Base-by-base conservation (phyloP, 2,888 invertebrate genomes). In the Megastigmus dorsalis region DNA sequence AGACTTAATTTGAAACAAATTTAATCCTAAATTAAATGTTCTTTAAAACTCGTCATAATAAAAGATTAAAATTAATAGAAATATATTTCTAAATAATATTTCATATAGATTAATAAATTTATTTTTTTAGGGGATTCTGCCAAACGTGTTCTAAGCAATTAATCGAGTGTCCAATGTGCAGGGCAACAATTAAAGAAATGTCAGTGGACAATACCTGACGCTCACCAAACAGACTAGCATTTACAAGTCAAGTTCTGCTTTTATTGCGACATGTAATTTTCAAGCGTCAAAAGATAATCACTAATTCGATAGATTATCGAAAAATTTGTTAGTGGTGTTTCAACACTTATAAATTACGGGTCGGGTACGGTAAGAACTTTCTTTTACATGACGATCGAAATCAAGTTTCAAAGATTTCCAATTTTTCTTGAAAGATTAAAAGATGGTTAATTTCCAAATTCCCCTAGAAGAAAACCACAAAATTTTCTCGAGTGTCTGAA, bases 111-210 rank as follows among this genome's bases (percentile, higher is more conserved):
- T 33, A 55, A 68, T 70, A 48, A 20, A 18, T n/a, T 41, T 45
- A 38, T 68, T 36, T 54, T 90, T 91, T 62, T 89, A 92, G 95
- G 89, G 97, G 96, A 43, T 96, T 97, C 89, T 97, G 97, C 89
- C 90, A 91, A 57, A 89, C 91, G 13, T 96, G 96, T 89, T 93
- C 94, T 13, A 90, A 92, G 70, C 94, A 95, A 85, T 86, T 97
- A 79, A 92, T 92, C 79, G 93, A 93, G 80, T 97, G 97, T 88
- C 97, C 97, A 13, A 92, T 97, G 91, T 97, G 97, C 88, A 92
- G 97, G 80, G 90, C 92, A 71, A 88, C 89, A 57, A 94, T 95
- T 80, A 88, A 89, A 80, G 88, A 90, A 82, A 87, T 90, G 76
- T 81, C 80, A 54, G 83, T 88, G 67, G 90, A 89, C 78, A 88